These are phyloP conservation scores for Oncorhynchus gorbuscha DNA, from an alignment of 2,113 vertebrate genomes.

Conservation along the genomic window DNA sequence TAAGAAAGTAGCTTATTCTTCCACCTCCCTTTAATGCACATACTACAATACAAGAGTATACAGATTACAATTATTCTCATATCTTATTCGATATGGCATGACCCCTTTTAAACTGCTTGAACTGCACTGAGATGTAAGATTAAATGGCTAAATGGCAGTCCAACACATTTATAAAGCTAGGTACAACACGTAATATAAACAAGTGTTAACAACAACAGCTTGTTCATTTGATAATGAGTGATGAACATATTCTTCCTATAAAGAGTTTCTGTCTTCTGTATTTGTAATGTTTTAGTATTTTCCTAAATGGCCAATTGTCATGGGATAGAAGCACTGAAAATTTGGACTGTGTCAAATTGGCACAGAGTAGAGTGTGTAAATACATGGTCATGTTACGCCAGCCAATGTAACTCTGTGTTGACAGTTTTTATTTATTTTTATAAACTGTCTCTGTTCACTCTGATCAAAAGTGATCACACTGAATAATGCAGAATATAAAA, in stretches of 20 bases:
- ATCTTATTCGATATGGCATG: conserved; percentile 66
- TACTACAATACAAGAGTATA: conserved; percentile 45
- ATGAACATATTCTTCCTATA: background rate
- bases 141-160: conserved; percentile 27
- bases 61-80: conserved; percentile 64
- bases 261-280: background rate
- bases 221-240: background rate
- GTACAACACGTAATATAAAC: background rate
- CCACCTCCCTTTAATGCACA: conserved; percentile 52
- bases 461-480: background rate
- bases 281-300: background rate
- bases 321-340: too few species aligned
- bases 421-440: too few species aligned
- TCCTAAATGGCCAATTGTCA: background rate
- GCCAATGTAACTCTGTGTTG: too few species aligned
- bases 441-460: too few species aligned
- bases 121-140: conserved; percentile 63
- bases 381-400: too few species aligned
- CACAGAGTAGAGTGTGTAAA: too few species aligned
- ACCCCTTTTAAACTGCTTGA: conserved; percentile 70
- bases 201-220: background rate
- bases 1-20: conserved; percentile 54
- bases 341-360: too few species aligned
- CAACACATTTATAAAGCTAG: conserved; percentile 17
- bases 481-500: background rate